Conservation (phyloP, 2,888 invertebrate species). For the Lypha dubia region DNA sequence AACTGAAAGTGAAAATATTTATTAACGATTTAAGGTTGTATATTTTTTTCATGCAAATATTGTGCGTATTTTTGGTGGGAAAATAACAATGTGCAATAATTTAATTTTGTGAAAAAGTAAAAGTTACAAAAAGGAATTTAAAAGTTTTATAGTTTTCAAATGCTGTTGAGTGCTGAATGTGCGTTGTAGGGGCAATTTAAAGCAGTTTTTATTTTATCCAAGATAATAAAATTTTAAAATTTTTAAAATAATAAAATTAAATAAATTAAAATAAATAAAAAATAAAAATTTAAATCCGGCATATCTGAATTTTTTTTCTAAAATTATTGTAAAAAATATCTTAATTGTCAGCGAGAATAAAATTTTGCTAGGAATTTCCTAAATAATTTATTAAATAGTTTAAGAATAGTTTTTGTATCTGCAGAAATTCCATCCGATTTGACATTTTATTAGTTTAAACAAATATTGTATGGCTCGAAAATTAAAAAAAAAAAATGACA, state of each 20-base stretch:
- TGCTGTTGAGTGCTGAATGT: too few species aligned
- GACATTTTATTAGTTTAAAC: background rate
- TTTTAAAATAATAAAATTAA: too few species aligned
- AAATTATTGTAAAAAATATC: too few species aligned
- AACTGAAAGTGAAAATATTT: slow-evolving; percentile 70
- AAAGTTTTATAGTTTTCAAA: background rate
- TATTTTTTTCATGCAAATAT: too few species aligned
- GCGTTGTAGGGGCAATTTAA: too few species aligned
- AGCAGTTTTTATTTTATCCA: too few species aligned
- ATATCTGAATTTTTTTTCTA: too few species aligned
- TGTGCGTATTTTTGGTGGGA: slow-evolving; percentile 21
- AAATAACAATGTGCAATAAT: slow-evolving; percentile 32
- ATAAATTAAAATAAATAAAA: too few species aligned
- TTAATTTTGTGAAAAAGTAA: background rate
- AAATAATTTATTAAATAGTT: background rate
- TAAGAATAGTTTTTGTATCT: background rate
- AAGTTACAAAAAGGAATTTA: background rate
- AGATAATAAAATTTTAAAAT: too few species aligned
- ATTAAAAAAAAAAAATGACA: slow-evolving; percentile 2
- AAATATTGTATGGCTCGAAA: background rate
- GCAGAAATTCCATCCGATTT: slow-evolving; percentile 18
- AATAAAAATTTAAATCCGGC: too few species aligned
- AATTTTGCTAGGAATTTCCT: too few species aligned
- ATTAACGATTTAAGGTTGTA: slow-evolving; percentile 30
- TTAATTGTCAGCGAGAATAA: too few species aligned